Percentiles rank a stretch among this genome's conserved stretches.
These are phyloP conservation scores for Podarcis raffonei DNA, from an alignment of 2,113 vertebrate genomes.

Conservation along the genomic window DNA sequence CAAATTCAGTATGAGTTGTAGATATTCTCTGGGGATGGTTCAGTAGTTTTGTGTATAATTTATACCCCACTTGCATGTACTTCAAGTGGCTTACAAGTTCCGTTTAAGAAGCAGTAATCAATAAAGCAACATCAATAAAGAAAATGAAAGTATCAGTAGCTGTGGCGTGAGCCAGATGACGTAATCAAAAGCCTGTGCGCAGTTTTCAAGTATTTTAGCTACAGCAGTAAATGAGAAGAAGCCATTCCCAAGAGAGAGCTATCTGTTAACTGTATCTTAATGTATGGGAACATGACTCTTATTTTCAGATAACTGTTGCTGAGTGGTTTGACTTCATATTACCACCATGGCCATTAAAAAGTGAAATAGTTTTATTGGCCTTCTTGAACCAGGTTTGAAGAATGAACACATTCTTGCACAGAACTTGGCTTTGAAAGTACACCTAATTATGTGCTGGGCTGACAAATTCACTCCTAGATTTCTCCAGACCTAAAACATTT, in stretches of 20 bases:
- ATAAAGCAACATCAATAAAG: not conserved
- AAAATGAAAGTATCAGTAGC: no score
- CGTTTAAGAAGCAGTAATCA: no score
- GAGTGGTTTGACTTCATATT: no score
- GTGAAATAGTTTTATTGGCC: no score
- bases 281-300: not conserved
- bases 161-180: not conserved
- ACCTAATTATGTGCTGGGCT: not conserved
- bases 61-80: no score
- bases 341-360: no score
- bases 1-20: no score
- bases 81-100: no score
- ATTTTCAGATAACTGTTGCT: no score
- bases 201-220: not conserved
- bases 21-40: no score
- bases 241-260: not conserved
- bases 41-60: no score
- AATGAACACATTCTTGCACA: not conserved
- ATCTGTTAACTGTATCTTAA: not conserved
- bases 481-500: constrained; percentile 14
- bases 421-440: not conserved
- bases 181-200: not conserved
- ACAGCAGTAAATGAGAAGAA: not conserved
- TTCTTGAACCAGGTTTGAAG: not conserved
- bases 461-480: not conserved